Conservation (phyloP, 2,888 invertebrate genomes). For the Dasysyrphus tricinctus region DNA sequence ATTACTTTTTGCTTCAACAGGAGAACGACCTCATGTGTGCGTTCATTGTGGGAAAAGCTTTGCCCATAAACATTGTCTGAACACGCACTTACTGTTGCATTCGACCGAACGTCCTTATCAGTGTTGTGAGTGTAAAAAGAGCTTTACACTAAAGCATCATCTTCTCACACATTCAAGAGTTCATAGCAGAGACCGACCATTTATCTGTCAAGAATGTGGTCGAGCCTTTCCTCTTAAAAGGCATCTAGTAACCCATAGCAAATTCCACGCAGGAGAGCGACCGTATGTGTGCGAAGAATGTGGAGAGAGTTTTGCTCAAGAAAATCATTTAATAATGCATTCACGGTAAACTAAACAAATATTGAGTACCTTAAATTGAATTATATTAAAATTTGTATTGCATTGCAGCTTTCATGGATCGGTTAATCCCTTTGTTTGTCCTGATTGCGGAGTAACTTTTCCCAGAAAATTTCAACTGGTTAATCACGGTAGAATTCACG, state of each 20-base stretch:
- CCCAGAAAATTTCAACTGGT: constrained; percentile 93
- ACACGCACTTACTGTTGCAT: constrained; percentile 91
- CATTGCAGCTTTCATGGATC: constrained; percentile 93
- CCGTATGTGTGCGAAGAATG: constrained; percentile 95
- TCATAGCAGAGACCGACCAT: constrained; percentile 92
- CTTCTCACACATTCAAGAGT: constrained; percentile 91
- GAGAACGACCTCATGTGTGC: constrained; percentile 91
- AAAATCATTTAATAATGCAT: constrained; percentile 89
- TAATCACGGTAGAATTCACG: constrained; percentile 92
- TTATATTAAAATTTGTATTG: constrained; percentile 31
- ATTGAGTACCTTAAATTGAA: not conserved
- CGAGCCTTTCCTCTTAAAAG: constrained; percentile 92
- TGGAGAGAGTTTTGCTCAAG: constrained; percentile 95
- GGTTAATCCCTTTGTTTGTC: constrained; percentile 96
- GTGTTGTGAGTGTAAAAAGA: constrained; percentile 93
- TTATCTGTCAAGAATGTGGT: constrained; percentile 92
- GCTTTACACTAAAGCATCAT: constrained; percentile 93
- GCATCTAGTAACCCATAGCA: constrained; percentile 92
- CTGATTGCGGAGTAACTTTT: constrained; percentile 94
- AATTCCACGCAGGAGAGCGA: constrained; percentile 93
- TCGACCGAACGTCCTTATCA: constrained; percentile 92
- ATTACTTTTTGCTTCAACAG: constrained; percentile 80
- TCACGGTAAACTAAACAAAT: constrained; percentile 80
- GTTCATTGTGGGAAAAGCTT: constrained; percentile 92
- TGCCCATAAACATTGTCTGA: constrained; percentile 92